Conservation (phyloP, 2,113 vertebrate genomes). For the Corvus cornix region DNA sequence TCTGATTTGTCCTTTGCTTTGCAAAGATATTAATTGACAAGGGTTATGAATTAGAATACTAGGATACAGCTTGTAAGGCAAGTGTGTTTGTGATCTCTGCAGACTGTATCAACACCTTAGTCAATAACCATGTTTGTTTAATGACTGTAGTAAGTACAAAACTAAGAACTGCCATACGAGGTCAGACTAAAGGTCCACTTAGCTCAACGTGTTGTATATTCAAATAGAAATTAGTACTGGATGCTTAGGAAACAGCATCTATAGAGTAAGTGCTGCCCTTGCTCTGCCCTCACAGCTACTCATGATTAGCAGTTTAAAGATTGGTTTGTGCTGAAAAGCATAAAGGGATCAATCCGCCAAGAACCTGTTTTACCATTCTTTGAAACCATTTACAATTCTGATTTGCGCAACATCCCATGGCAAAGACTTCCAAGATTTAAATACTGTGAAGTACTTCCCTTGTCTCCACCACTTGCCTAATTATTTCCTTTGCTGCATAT, state of each 20-base stretch:
- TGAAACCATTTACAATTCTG: neutral
- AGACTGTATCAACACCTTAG: neutral
- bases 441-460: neutral
- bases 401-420: neutral
- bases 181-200: neutral
- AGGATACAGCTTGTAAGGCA: neutral
- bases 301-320: neutral
- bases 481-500: neutral
- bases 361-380: neutral
- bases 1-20: neutral
- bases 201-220: neutral
- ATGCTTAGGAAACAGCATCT: neutral
- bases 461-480: neutral
- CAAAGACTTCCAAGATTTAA: neutral
- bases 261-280: neutral
- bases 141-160: neutral
- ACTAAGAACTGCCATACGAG: constrained; percentile 4
- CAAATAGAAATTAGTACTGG: neutral
- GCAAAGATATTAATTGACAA: neutral
- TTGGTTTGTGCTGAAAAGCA: neutral
- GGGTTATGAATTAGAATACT: neutral
- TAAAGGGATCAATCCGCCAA: neutral
- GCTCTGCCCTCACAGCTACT: neutral
- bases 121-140: constrained; percentile 46
- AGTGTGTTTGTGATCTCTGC: neutral